Base-by-base conservation (phyloP, 2,888 invertebrate genomes). In the Axea sp. region DNA sequence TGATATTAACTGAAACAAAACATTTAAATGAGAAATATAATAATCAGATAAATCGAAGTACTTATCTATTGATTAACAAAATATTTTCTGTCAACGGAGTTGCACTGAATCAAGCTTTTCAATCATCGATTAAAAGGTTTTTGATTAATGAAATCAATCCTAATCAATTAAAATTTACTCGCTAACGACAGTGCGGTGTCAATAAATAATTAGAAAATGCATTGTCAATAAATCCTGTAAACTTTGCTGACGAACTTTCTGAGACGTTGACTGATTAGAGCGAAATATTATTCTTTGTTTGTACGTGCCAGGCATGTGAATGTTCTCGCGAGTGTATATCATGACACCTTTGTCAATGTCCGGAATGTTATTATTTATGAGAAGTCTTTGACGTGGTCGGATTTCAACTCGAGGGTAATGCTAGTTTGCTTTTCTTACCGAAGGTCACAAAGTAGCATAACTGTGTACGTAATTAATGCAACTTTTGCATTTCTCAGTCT, bases 311-410 rank as follows among this genome's bases (percentile, higher is more conserved):
- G 33, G 41, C 39, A 41, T 33, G 33, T 31, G 43, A 64, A 51
- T 51, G 19, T 30, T n/a, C 11, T 39, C 8, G 6, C 8, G 9
- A n/a, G 14, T 37, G 39, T 30, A 24, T 41, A 26, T 11, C 17
- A 11, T 49, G 49, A 49, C 31, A 47, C 41, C 47, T 47, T 19
- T 49, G 39, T 62, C 64, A 41, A 26, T 43, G 33, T 26, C 28
- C n/a, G n/a, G n/a, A n/a, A n/a, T n/a, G n/a, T n/a, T n/a, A 19
- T 64, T 51, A 64, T 51, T 64, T 64, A 64, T 51, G 51, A 62
- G 49, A 31, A 24, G 11, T 17, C 9, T 6, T 22, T 45, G 37
- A 47, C 45, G 45, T 57, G 35, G 41, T 43, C 14, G 33, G 41
- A 24, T 6, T 33, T 57, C 33, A 26, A 7, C 6, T 5, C 9